These are phyloP conservation scores for Lochmaea capreae DNA, from an alignment of 2,888 invertebrate species.

Conservation along the genomic window DNA sequence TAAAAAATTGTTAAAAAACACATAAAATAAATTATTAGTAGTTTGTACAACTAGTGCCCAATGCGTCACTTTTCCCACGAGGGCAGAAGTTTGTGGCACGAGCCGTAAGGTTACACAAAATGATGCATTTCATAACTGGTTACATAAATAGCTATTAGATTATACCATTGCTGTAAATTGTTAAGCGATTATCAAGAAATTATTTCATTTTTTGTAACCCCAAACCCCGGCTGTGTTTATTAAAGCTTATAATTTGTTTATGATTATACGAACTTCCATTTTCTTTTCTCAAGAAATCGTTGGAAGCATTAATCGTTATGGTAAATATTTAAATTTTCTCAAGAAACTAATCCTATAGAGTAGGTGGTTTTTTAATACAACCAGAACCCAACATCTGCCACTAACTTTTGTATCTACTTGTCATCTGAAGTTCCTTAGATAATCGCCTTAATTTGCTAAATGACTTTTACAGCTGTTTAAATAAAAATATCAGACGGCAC, in stretches of 20 bases:
- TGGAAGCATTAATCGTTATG: conserved; percentile 17
- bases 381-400: conserved; percentile 38
- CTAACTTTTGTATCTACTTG: conserved; percentile 43
- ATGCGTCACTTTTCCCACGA: no score
- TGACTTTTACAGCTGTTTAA: conserved; percentile 58
- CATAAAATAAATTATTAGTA: no score
- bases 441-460: conserved; percentile 54
- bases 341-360: conserved; percentile 36
- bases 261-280: conserved; percentile 8
- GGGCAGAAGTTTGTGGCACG: no score
- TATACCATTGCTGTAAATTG: no score
- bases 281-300: conserved; percentile 1
- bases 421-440: conserved; percentile 40
- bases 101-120: no score
- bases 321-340: conserved; percentile 21
- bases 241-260: conserved; percentile 15
- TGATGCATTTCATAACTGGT: no score
- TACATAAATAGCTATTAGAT: no score
- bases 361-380: conserved; percentile 41
- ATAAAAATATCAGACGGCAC: conserved; percentile 47
- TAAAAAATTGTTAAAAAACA: no score
- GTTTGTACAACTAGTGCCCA: no score
- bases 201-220: not conserved
- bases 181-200: not conserved
- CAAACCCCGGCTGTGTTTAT: not conserved